phyloP scores from a whole-genome alignment of 2,113 vertebrate species.

The Epinephelus fuscoguttatus region DNA sequence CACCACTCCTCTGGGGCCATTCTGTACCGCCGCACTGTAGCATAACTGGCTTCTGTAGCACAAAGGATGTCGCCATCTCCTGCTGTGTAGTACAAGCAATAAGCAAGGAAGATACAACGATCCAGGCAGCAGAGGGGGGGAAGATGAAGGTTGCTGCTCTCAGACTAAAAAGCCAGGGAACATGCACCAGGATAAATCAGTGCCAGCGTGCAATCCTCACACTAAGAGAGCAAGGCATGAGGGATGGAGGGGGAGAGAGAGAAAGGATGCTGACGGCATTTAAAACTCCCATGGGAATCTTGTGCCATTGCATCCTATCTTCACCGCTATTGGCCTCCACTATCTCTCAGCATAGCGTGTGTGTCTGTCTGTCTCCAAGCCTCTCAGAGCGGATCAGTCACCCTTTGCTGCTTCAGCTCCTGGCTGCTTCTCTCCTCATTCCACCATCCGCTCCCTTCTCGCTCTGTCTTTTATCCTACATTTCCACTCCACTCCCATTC shows the following conservation, averaged over 20 bases:
- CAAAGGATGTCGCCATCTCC: slow-evolving; percentile 65
- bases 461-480: slow-evolving; percentile 50
- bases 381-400: slow-evolving; percentile 83
- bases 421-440: slow-evolving; percentile 67
- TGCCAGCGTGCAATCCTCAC: slow-evolving; percentile 59
- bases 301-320: slow-evolving; percentile 70
- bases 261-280: slow-evolving; percentile 74
- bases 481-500: slow-evolving; percentile 37
- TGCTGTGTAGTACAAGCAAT: slow-evolving; percentile 66
- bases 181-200: slow-evolving; percentile 68
- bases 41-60: slow-evolving; percentile 59
- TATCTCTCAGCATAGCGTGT: slow-evolving; percentile 66
- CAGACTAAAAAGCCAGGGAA: slow-evolving; percentile 57
- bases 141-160: slow-evolving; percentile 64
- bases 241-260: slow-evolving; percentile 44
- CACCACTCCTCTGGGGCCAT: slow-evolving; percentile 66
- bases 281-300: slow-evolving; percentile 78
- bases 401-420: slow-evolving; percentile 84
- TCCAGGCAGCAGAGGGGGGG: slow-evolving; percentile 24
- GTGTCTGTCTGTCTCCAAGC: slow-evolving; percentile 75
- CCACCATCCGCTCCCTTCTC: slow-evolving; percentile 49
- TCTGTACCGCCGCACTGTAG: slow-evolving; percentile 52
- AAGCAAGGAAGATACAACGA: slow-evolving; percentile 58
- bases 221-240: slow-evolving; percentile 40
- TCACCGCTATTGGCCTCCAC: slow-evolving; percentile 63